phyloP scores from a whole-genome alignment of 2,113 vertebrate genomes.

The Epinephelus fuscoguttatus region DNA sequence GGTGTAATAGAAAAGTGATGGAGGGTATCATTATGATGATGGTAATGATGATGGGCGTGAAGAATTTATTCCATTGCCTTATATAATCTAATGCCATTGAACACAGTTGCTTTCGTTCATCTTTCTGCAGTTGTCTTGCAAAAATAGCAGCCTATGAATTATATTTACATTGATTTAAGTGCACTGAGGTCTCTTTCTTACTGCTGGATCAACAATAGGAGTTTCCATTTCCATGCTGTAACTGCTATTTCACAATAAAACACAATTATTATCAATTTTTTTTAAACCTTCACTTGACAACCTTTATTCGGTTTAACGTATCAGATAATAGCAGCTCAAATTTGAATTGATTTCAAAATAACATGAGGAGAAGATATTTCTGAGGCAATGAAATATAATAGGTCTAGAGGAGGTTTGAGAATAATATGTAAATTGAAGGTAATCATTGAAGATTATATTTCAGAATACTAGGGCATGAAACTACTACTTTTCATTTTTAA shows the following conservation, averaged over 20 bases:
- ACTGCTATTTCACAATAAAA: conserved; percentile 28
- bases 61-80: conserved; percentile 46
- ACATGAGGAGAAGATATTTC: neutral
- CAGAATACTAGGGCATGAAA: neutral
- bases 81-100: conserved; percentile 33
- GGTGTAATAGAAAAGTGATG: conserved; percentile 67
- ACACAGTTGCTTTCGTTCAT: conserved; percentile 18
- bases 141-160: conserved; percentile 15
- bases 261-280: neutral
- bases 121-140: conserved; percentile 2
- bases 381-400: neutral
- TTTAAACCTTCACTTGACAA: neutral
- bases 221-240: neutral
- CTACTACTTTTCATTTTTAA: neutral
- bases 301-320: neutral
- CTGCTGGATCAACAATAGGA: conserved; percentile 14
- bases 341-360: conserved; percentile 26
- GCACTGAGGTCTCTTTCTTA: conserved; percentile 1
- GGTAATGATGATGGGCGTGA: conserved; percentile 57
- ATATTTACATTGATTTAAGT: conserved; percentile 45
- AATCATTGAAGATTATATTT: neutral
- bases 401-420: neutral
- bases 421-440: neutral
- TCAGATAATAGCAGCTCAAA: conserved; percentile 11
- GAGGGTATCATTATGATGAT: conserved; percentile 57